Percentiles rank a stretch among this genome's conserved stretches.
These are phyloP conservation scores for Chondrilla cf. caribensis DNA, from an alignment of 37 sponge, comb jelly and placozoan species.

Conservation along the genomic window DNA sequence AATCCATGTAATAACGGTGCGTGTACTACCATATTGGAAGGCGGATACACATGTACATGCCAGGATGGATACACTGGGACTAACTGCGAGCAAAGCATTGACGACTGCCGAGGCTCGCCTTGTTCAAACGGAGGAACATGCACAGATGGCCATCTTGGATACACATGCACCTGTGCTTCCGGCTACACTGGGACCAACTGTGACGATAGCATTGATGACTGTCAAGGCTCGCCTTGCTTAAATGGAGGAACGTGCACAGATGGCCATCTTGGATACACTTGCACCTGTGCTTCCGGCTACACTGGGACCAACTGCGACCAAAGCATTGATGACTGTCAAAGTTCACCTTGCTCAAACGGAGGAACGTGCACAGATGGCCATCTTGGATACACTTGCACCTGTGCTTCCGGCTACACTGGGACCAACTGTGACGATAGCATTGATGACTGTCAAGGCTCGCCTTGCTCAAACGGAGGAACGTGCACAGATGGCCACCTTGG, in stretches of 20 bases:
- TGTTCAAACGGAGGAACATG: conserved; percentile 2
- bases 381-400: conserved; percentile 42
- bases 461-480: conserved; percentile 25
- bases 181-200: conserved; percentile 3
- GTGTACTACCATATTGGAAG: no score
- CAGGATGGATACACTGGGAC: neutral
- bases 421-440: neutral
- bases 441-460: conserved; percentile 13
- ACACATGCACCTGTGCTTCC: conserved; percentile 19
- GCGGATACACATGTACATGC: conserved; percentile 14
- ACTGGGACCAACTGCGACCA: neutral
- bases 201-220: conserved; percentile 31
- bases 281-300: neutral
- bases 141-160: neutral
- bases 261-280: conserved; percentile 13
- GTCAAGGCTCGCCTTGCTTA: conserved; percentile 17
- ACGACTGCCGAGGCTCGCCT: neutral
- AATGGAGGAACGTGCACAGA: conserved; percentile 30
- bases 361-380: neutral
- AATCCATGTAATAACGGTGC: conserved; percentile 6
- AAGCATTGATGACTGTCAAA: conserved; percentile 12
- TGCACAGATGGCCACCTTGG: neutral
- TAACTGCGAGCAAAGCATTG: neutral
- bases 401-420: conserved; percentile 73
- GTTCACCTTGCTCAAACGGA: conserved; percentile 28